Conservation (phyloP, 2,888 invertebrate genomes). For the Zaprionus lineosus region DNA sequence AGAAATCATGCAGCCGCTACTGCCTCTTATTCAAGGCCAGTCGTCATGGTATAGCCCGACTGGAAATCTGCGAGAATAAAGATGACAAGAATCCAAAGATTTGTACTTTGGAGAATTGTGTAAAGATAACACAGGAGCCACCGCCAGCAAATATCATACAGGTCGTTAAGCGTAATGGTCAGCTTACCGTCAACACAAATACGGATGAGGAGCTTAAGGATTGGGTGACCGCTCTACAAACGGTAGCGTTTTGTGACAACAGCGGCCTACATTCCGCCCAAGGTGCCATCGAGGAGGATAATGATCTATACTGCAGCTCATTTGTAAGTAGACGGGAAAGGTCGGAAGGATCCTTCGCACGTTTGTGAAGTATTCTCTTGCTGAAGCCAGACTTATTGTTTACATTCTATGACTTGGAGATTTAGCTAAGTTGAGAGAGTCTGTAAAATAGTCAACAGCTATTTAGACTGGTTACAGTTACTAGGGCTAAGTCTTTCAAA, state of each 20-base stretch:
- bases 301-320: conserved; percentile 93
- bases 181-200: conserved; percentile 85
- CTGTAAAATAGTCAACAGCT: too few relatives aligned
- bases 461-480: too few relatives aligned
- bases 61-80: conserved; percentile 92
- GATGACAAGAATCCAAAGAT: conserved; percentile 90
- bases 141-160: conserved; percentile 85
- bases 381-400: too few relatives aligned
- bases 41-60: conserved; percentile 91
- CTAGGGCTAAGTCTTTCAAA: too few relatives aligned
- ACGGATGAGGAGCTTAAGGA: conserved; percentile 88
- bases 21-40: conserved; percentile 89
- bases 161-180: conserved; percentile 90
- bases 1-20: conserved; percentile 90
- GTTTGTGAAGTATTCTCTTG: too few relatives aligned
- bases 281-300: conserved; percentile 90
- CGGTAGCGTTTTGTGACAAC: conserved; percentile 90
- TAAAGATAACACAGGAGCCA: conserved; percentile 89
- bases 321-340: conserved; percentile 83
- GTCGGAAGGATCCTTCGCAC: too few relatives aligned
- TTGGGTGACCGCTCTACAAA: conserved; percentile 91
- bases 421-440: too few relatives aligned
- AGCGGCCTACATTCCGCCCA: conserved; percentile 80
- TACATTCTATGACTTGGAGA: too few relatives aligned
- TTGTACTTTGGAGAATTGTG: conserved; percentile 92